Conservation (phyloP, 2,888 invertebrate species). For the Drosophila pseudotakahashii region DNA sequence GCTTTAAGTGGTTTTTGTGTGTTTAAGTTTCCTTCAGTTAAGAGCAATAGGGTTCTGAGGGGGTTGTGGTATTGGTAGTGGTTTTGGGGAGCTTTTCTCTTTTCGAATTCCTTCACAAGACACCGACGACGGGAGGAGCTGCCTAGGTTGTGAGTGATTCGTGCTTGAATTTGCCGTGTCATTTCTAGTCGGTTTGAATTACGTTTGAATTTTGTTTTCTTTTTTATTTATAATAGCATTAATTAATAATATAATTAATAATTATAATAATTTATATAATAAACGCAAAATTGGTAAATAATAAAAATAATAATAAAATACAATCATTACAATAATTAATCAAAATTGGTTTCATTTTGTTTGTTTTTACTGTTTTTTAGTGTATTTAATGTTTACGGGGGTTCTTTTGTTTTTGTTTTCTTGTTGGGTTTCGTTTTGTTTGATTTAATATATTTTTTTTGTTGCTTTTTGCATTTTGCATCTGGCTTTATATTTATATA, state of each 20-base stretch:
- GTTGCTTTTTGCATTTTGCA: constrained; percentile 28
- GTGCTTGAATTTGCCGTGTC: constrained; percentile 22
- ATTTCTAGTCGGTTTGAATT: constrained; percentile 57
- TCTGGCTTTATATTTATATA: constrained; percentile 58
- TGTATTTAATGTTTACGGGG: constrained; percentile 43
- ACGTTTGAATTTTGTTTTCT: constrained; percentile 48
- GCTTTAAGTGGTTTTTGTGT: constrained; percentile 41
- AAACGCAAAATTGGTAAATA: constrained; percentile 82
- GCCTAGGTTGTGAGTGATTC: constrained; percentile 28
- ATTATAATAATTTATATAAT: constrained; percentile 83
- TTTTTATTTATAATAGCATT: constrained; percentile 64
- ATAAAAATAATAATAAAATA: constrained; percentile 82
- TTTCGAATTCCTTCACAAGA: constrained; percentile 20
- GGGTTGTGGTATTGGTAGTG: constrained; percentile 13
- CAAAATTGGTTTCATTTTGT: constrained; percentile 62
- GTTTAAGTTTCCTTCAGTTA: constrained; percentile 52
- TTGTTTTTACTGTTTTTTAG: constrained; percentile 60
- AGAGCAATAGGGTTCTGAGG: constrained; percentile 56
- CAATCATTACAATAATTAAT: constrained; percentile 66
- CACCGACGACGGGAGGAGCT: constrained; percentile 39
- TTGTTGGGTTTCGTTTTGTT: constrained; percentile 15
- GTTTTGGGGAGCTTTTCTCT: constrained; percentile 11
- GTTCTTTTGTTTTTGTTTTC: constrained; percentile 33
- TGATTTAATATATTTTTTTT: constrained; percentile 17
- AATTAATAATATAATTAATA: constrained; percentile 78